Evolutionary conservation across 2,797 vertebrate genomes (phyloP), one percentile per base, ranked within the genome.

Genomic region (Nannoperca obscura): DNA sequence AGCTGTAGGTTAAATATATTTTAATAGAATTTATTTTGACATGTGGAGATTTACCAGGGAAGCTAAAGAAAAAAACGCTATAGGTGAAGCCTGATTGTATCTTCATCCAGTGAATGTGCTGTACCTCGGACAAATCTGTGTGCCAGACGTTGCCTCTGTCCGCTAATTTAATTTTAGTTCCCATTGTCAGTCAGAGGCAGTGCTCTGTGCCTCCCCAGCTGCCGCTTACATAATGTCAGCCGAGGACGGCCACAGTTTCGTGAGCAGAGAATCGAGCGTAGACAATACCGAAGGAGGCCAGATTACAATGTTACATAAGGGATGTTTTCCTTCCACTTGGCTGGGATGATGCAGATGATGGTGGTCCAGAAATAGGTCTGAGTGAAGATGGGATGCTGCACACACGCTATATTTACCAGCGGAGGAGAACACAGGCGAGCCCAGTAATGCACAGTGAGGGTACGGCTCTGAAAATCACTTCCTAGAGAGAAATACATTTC

Each of bases 221-320:
- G 86, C 82, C 58, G 70, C 66, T 95, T 95, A 92, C 80, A 88
- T 94, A 94, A 94, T 76, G 57, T 64, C 71, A 81, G 83, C 76
- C 61, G 76, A 88, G 79, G 83, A 89, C 79, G 71, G 44, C 74
- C 83, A 83, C 82, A 66, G 80, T 91, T 91, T 89, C 70, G 76
- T 75, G 78, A 89, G 87, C 83, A 73, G 70, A 76, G 71, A 83
- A 84, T 46, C 64, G 76, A 87, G 69, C 71, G 27, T 68, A 69
- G 63, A 88, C 87, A 78, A 84, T 46, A 71, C 74, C 69, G 82
- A 75, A 64, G 34, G 53, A 85, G 74, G 86, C 70, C 71, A 76
- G 67, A 80, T 86, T 83, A 80, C 81, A 49, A 47, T 5, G 36
- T 92, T 90, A 84, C 78, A 74, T 93, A 93, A 92, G 81, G 65